Base-by-base conservation (phyloP, 2,113 vertebrate species). In the Bucco capensis region DNA sequence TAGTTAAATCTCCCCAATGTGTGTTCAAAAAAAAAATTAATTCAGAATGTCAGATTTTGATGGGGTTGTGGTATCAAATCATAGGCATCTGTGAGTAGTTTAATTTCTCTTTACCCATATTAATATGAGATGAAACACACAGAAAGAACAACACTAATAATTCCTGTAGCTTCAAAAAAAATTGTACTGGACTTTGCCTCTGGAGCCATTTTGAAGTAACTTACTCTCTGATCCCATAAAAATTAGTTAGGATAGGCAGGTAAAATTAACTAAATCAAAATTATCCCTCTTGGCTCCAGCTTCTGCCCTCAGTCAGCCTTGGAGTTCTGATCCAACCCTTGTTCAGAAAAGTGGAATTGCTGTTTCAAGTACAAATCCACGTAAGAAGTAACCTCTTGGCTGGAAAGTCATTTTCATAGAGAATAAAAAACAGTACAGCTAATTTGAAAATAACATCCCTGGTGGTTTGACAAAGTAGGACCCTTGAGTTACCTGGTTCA, bases 11-110 rank as follows among this genome's bases (percentile, higher is more conserved):
- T 94, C 84, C 47, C 66, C 70, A 84, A 61, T 24, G 42, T 76
- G n/a, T n/a, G 22, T 82, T 93, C n/a, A n/a, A 1, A 75, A 86
- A 87, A 84, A 25, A 95, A 80, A 88, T 57, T 70, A 88, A 91
- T 86, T 60, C 51, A 80, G 80, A 91, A 83, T 60, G 53, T 83
- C 67, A 88, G 47, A 62, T 78, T 93, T 61, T 85, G 37, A 91
- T 74, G 40, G 12, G 50, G 31, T 37, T 93, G 19, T 74, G 49
- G 44, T 85, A 83, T 73, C 82, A 87, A 83, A 62, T 25, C 1
- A 0, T 83, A 91, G 71, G 69, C 64, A 88, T 66, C 56, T 71
- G 33, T 71, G 19, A 80, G 30, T 54, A 28, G 66, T 77, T 77
- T 67, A 78, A 61, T 86, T 86, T 92, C 22, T 87, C 66, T 85